Evolutionary conservation across 23 tunicate genomes (phyloP).

Genomic region (Clavelina lepadiformis): DNA sequence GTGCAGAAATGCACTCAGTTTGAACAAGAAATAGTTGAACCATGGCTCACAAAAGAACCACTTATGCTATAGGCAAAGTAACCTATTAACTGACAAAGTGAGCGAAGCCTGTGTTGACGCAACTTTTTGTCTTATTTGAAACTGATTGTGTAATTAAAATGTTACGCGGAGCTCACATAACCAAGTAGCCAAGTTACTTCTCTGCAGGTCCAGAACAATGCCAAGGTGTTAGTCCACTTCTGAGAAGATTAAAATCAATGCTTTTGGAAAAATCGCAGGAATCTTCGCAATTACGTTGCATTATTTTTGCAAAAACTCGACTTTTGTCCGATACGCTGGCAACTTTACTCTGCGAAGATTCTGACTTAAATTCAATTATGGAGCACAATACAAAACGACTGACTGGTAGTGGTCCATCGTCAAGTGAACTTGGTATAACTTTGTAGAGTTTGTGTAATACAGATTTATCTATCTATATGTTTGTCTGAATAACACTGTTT

Average conservation of each 20-base stretch:
- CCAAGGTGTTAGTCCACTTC: slow-evolving; percentile 24
- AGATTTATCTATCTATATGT: no score
- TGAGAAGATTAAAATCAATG: slow-evolving; percentile 7
- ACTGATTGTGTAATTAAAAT: no score
- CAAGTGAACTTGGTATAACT: slow-evolving; percentile 2
- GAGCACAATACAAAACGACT: slow-evolving; percentile 14
- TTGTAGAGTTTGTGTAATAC: no score
- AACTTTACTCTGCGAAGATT: slow-evolving; percentile 5
- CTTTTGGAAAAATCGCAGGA: slow-evolving; percentile 11
- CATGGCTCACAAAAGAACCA: not conserved
- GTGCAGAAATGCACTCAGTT: no score
- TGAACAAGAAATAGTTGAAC: no score
- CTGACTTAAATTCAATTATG: not conserved
- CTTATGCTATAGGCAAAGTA: not conserved
- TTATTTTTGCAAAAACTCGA: slow-evolving; percentile 33
- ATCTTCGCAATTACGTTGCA: slow-evolving; percentile 17
- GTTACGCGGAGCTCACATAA: no score
- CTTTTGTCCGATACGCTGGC: slow-evolving; percentile 14
- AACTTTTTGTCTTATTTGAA: no score
- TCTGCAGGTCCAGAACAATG: no score
- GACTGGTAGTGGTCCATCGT: slow-evolving; percentile 21
- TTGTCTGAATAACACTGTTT: no score
- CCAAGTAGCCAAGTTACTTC: no score
- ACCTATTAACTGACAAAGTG: no score
- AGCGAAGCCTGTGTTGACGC: no score